Percentiles rank a stretch among this genome's conserved stretches.
Evolutionary conservation across 1,140 invertebrate species (phyloP).

Genomic region (Apis cerana): DNA sequence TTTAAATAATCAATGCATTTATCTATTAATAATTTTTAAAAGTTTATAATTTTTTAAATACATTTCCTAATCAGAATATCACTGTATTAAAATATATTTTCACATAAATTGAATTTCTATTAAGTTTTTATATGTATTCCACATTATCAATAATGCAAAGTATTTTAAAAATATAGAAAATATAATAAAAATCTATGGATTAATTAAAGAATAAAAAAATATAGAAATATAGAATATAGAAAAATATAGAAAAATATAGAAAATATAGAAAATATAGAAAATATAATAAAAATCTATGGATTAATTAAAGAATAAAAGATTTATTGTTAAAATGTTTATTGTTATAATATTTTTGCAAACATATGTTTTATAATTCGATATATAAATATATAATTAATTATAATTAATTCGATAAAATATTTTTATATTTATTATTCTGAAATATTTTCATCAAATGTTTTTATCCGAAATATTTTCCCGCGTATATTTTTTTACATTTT

Average conservation of each 20-base stretch:
- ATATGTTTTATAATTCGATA: not conserved
- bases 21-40: not conserved
- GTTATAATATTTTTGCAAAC: not conserved
- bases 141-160: not conserved
- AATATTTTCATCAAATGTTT: too few relatives aligned
- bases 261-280: not conserved
- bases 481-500: too few relatives aligned
- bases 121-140: not conserved
- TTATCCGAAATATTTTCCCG: conserved; percentile 4
- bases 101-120: not conserved
- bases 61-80: conserved; percentile 1
- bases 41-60: not conserved
- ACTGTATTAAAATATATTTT: not conserved
- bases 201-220: too few relatives aligned
- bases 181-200: not conserved
- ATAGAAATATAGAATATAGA: too few relatives aligned
- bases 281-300: not conserved
- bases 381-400: too few relatives aligned
- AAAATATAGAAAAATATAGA: too few relatives aligned
- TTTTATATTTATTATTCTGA: too few relatives aligned
- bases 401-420: too few relatives aligned
- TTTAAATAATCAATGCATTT: too few relatives aligned
- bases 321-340: not conserved
- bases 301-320: not conserved
- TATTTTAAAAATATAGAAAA: not conserved